phyloP scores from a whole-genome alignment of 1,140 invertebrate species.

The Daktulosphaira vitifoliae region DNA sequence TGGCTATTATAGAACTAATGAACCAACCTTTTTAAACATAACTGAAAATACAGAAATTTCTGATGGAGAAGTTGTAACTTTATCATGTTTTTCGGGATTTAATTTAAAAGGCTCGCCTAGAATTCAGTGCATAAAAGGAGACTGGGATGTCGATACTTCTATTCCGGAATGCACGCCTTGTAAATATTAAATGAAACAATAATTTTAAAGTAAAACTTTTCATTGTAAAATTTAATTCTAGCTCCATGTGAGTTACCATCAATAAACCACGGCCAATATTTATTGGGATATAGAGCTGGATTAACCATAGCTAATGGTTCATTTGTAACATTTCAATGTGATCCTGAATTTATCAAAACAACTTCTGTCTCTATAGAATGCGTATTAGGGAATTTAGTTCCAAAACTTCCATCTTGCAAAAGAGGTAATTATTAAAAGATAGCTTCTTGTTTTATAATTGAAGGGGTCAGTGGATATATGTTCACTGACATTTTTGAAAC shows the following conservation, averaged over 20 bases:
- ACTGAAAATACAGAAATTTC: slow-evolving; percentile 49
- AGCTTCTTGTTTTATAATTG: neutral
- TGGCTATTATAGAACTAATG: slow-evolving; percentile 44
- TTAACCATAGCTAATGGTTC: slow-evolving; percentile 69
- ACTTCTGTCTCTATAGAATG: slow-evolving; percentile 51
- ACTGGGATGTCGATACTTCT: slow-evolving; percentile 58
- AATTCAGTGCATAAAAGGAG: slow-evolving; percentile 65
- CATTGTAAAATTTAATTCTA: slow-evolving; percentile 16
- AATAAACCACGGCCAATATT: slow-evolving; percentile 62
- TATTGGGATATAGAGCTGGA: slow-evolving; percentile 63
- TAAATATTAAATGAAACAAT: slow-evolving; percentile 41
- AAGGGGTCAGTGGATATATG: too few species aligned
- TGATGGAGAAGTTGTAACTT: slow-evolving; percentile 51
- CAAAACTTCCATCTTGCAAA: slow-evolving; percentile 50
- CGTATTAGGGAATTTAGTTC: slow-evolving; percentile 56
- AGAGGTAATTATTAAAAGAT: slow-evolving; percentile 35
- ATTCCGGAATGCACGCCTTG: slow-evolving; percentile 68
- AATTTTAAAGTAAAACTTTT: neutral
- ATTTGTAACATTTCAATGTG: slow-evolving; percentile 57
- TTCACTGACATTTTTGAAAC: too few species aligned
- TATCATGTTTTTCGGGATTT: slow-evolving; percentile 58
- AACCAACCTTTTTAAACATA: slow-evolving; percentile 11
- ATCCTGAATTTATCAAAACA: slow-evolving; percentile 50
- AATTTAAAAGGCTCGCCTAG: slow-evolving; percentile 59
- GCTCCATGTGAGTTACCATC: slow-evolving; percentile 63